Percentiles rank a stretch among this genome's conserved stretches.
These are phyloP conservation scores for Kryptolebias marmoratus DNA, from an alignment of 2,113 vertebrate species.

Conservation along the genomic window DNA sequence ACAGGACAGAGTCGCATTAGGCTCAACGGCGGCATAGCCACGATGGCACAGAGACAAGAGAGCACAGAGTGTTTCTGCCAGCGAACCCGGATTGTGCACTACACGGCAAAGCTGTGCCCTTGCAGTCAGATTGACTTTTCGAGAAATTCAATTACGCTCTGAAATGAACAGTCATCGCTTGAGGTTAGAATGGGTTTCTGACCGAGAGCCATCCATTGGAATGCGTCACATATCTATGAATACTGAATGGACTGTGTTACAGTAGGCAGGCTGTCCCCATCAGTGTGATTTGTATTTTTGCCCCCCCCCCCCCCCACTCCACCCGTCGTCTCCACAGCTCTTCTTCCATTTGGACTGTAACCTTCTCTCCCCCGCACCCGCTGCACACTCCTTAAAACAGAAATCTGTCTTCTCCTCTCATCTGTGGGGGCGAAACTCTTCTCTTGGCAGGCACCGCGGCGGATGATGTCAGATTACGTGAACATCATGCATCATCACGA, in stretches of 20 bases:
- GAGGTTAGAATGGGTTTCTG: slow-evolving; percentile 45
- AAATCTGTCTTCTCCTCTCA: slow-evolving; percentile 30
- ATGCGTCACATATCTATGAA: slow-evolving; percentile 70
- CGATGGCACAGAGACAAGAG: slow-evolving; percentile 36
- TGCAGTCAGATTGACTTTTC: slow-evolving; percentile 52
- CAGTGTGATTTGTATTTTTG: slow-evolving; percentile 71
- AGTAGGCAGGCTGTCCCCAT: slow-evolving; percentile 54
- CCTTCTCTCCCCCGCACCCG: slow-evolving; percentile 40
- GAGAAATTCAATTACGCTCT: slow-evolving; percentile 63
- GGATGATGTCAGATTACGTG: slow-evolving; percentile 45
- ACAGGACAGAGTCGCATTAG: slow-evolving; percentile 45
- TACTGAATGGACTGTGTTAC: slow-evolving; percentile 65
- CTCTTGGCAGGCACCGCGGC: slow-evolving; percentile 15
- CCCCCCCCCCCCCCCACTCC: background rate
- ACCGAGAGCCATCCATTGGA: slow-evolving; percentile 58
- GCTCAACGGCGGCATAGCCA: slow-evolving; percentile 47
- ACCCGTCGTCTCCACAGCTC: too few species aligned
- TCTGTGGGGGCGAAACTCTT: slow-evolving; percentile 37
- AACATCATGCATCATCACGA: slow-evolving; percentile 31
- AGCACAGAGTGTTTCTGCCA: too few species aligned
- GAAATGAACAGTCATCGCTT: slow-evolving; percentile 61
- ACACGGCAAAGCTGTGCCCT: slow-evolving; percentile 43
- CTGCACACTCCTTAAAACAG: slow-evolving; percentile 35
- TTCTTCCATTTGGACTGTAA: slow-evolving; percentile 48
- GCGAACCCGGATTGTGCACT: background rate